Conservation (phyloP, 2,113 vertebrate species). For the Tychaedon coryphoeus region DNA sequence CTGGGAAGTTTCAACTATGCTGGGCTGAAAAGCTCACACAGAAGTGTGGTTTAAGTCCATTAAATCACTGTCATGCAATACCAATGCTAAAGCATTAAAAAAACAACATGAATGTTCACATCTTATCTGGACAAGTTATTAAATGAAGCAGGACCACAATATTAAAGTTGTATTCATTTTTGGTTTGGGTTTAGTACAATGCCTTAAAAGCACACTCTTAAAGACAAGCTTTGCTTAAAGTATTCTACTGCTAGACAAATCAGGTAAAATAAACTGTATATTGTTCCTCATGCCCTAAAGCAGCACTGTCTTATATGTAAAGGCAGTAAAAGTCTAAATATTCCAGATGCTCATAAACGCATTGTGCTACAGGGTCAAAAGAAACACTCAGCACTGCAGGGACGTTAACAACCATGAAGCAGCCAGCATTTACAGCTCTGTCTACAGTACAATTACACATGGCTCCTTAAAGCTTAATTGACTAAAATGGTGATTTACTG, state of each 20-base stretch:
- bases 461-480: neutral
- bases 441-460: neutral
- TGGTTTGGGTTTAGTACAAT: neutral
- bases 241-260: neutral
- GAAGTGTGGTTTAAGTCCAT: neutral
- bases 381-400: neutral
- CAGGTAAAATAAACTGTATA: too few relatives aligned
- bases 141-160: neutral
- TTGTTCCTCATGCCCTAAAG: neutral
- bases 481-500: neutral
- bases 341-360: neutral
- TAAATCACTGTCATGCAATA: neutral
- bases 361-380: neutral
- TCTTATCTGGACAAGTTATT: neutral
- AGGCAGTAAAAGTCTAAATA: neutral
- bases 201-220: neutral
- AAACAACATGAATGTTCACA: neutral
- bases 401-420: neutral
- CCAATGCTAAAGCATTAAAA: neutral
- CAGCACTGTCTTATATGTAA: neutral
- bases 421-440: neutral
- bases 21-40: neutral
- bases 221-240: neutral
- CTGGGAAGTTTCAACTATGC: neutral
- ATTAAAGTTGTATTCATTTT: neutral